A percentile compares a stretch with the other conserved stretches of the same genome.
Evolutionary conservation across 2,797 vertebrate genomes (phyloP).

Genomic region (Argya squamiceps): DNA sequence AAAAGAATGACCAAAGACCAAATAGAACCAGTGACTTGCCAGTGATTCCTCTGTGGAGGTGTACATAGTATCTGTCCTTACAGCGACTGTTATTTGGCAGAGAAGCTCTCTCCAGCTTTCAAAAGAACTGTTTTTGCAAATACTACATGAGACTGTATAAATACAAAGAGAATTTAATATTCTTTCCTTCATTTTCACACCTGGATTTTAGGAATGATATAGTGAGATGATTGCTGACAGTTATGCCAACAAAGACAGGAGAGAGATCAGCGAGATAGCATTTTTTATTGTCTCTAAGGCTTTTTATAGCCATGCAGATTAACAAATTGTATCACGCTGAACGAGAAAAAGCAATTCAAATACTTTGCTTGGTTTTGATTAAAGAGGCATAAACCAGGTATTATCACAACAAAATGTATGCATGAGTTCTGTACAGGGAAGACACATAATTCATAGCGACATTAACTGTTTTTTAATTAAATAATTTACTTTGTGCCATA

Average conservation of each 20-base stretch:
- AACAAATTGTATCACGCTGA: neutral
- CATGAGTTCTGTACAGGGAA: constrained; percentile 11
- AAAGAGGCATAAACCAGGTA: constrained; percentile 50
- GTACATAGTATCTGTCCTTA: neutral
- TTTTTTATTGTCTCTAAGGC: neutral
- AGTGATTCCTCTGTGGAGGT: fast-evolving
- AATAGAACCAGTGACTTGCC: neutral
- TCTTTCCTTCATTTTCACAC: neutral
- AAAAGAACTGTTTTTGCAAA: neutral
- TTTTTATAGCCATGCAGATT: constrained; percentile 20
- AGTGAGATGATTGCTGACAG: neutral
- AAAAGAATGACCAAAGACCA: neutral
- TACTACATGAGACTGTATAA: neutral
- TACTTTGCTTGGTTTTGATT: constrained; percentile 18
- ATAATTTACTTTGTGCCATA: constrained; percentile 43
- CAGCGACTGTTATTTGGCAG: neutral
- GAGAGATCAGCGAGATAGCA: neutral
- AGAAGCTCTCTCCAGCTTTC: neutral
- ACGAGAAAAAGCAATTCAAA: constrained; percentile 18
- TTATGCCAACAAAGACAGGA: neutral
- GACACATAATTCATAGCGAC: constrained; percentile 27
- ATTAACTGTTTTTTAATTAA: constrained; percentile 56
- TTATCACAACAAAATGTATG: neutral
- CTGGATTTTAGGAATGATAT: constrained; percentile 34
- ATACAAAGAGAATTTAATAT: neutral